These are phyloP conservation scores for Gastrophryne carolinensis DNA, from an alignment of 2,797 vertebrate species.

Conservation along the genomic window DNA sequence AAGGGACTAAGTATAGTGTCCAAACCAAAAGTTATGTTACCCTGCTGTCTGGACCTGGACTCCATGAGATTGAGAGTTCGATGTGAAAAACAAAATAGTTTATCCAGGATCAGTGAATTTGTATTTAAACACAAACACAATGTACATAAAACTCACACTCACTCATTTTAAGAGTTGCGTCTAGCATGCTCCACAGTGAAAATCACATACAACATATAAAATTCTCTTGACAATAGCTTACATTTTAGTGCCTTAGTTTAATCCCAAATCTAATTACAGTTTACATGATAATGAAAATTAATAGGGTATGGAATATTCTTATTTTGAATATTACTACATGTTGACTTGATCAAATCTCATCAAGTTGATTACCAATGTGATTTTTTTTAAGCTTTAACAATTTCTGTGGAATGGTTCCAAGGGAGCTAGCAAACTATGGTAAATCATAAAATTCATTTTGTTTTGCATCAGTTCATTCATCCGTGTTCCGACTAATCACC, in stretches of 20 bases:
- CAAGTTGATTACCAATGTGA: slow-evolving; percentile 69
- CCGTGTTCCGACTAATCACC: slow-evolving; percentile 74
- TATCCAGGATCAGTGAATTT: too few relatives aligned
- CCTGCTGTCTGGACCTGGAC: too few relatives aligned
- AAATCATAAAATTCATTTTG: slow-evolving; percentile 83
- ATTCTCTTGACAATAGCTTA: too few relatives aligned
- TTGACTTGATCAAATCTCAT: slow-evolving; percentile 63
- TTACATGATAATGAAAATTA: slow-evolving; percentile 66
- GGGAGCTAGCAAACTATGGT: slow-evolving; percentile 69
- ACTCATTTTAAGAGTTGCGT: neutral
- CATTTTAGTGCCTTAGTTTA: neutral
- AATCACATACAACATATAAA: neutral
- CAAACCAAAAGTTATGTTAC: too few relatives aligned
- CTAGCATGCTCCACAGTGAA: neutral
- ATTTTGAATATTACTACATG: slow-evolving; percentile 37
- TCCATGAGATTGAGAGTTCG: too few relatives aligned
- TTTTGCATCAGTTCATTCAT: slow-evolving; percentile 74
- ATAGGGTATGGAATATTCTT: slow-evolving; percentile 56
- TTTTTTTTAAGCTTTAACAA: slow-evolving; percentile 69
- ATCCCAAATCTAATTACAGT: slow-evolving; percentile 40
- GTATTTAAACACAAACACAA: too few relatives aligned
- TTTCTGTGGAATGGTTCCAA: slow-evolving; percentile 70
- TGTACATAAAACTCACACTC: too few relatives aligned
- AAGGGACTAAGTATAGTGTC: too few relatives aligned
- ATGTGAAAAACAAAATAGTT: too few relatives aligned